Evolutionary conservation across 1,140 invertebrate species (phyloP).

Genomic region (Hylyphantes graminicola): DNA sequence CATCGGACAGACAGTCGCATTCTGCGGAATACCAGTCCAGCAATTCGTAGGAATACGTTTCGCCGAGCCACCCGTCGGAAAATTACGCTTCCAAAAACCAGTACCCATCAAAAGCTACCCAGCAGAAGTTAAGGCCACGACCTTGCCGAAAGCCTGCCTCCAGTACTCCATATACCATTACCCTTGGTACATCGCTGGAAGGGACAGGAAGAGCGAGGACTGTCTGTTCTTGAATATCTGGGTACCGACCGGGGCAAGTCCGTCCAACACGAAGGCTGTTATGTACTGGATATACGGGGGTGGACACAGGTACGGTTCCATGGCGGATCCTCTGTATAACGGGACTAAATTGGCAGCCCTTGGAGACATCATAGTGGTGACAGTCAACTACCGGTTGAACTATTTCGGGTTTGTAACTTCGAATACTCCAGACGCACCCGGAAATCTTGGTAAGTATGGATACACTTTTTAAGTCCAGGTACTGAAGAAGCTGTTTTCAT

Average conservation of each 20-base stretch:
- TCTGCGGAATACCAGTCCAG: neutral
- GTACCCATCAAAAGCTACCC: neutral
- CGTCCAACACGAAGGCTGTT: conserved; percentile 65
- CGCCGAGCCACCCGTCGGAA: conserved; percentile 75
- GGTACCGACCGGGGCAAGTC: conserved; percentile 58
- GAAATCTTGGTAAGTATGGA: conserved; percentile 84
- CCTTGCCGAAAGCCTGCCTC: neutral
- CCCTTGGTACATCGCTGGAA: conserved; percentile 73
- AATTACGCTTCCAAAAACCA: conserved; percentile 72
- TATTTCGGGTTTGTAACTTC: conserved; percentile 93
- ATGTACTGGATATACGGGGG: conserved; percentile 64
- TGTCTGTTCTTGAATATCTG: conserved; percentile 69
- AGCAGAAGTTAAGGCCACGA: neutral
- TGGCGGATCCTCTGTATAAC: conserved; percentile 73
- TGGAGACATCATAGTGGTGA: conserved; percentile 87
- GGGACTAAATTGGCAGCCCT: conserved; percentile 89
- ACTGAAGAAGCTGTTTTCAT: neutral
- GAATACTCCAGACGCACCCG: conserved; percentile 89
- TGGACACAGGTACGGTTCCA: conserved; percentile 58
- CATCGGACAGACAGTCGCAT: neutral
- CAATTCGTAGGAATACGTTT: conserved; percentile 75
- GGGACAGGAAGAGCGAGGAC: conserved; percentile 64
- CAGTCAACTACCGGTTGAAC: conserved; percentile 95
- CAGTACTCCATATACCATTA: conserved; percentile 84
- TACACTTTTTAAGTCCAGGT: neutral